Evolutionary conservation across 2,888 invertebrate species (phyloP), one percentile per base, ranked within the genome.

Genomic region (Rhagonycha fulva): DNA sequence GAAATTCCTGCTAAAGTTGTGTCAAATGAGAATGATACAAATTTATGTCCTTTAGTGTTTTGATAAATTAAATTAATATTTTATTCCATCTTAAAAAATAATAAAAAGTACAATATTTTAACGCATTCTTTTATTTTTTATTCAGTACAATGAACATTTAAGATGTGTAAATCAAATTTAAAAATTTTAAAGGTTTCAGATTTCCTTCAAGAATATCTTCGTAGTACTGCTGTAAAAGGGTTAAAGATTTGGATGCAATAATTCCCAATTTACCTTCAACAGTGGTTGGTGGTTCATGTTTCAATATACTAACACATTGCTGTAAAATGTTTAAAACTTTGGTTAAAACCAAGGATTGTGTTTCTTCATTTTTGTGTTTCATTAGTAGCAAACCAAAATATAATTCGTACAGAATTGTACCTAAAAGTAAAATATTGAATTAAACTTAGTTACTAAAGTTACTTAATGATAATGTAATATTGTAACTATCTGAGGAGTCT

Each of bases 351-450:
- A 90, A 89, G 79, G 92, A 92, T 5, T 95, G 86, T 75, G 90
- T 89, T 0, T 91, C 89, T 62, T 90, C 89, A 28, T 90, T 67
- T 14, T 89, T 92, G 81, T 92, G 91, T 0, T 94, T 93, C 78
- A 94, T 83, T 80, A 93, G 89, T 85, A 95, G 91, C 9, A 95
- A 84, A 0, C 95, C 95, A 0, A 94, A 94, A 84, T 96, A 95
- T 12, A 96, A 87, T 86, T 96, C 96, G 84, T 95, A 96, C 24
- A 95, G 85, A 82, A 93, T 92, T 89, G 94, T 91, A 11, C 94
- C 95, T 91, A 85, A 14, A 71, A 75, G 19, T 14, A 14, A 62
- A 14, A 14, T 68, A 28, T 14, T 4, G 19, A 30, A 60, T 23
- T 9, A 30, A 19, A 19, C 19, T 19, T 1, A 19, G 19, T 19